Percentiles rank a stretch among this genome's conserved stretches.
These are phyloP conservation scores for Perca fluviatilis DNA, from an alignment of 2,113 vertebrate species.

Conservation along the genomic window DNA sequence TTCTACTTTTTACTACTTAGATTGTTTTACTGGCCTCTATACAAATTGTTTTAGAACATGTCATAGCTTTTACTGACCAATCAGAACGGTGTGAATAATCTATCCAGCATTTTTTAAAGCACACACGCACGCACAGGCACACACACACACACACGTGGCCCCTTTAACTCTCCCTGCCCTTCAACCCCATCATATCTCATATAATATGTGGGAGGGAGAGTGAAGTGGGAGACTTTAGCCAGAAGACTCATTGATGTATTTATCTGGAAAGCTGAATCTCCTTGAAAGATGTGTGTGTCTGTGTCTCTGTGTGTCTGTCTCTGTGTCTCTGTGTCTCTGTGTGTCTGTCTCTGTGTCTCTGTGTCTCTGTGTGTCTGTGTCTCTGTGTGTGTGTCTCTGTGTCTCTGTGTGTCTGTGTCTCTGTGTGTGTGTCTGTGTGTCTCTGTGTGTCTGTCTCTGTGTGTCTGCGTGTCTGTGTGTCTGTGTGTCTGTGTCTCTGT, in stretches of 20 bases:
- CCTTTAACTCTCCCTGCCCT: too few species aligned
- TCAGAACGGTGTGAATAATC: too few species aligned
- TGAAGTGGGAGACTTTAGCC: background rate
- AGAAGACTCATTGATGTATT: conserved; percentile 26
- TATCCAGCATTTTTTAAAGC: too few species aligned
- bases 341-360: conserved; percentile 25
- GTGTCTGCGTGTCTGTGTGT: conserved; percentile 27
- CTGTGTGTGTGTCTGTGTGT: conserved; percentile 34
- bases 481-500: conserved; percentile 28
- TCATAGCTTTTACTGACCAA: too few species aligned
- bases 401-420: conserved; percentile 31
- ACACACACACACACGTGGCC: too few species aligned
- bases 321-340: too few species aligned
- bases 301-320: background rate
- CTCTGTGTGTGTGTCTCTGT: too few species aligned
- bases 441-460: conserved; percentile 31
- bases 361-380: conserved; percentile 29
- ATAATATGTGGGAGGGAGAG: background rate
- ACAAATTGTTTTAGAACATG: too few species aligned
- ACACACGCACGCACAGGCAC: too few species aligned
- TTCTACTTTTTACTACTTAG: too few species aligned
- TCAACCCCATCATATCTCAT: too few species aligned
- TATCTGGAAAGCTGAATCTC: conserved; percentile 6
- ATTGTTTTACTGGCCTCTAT: too few species aligned
- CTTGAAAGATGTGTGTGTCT: background rate